Base-by-base conservation (phyloP, 2,113 vertebrate genomes). In the Platichthys stellatus region DNA sequence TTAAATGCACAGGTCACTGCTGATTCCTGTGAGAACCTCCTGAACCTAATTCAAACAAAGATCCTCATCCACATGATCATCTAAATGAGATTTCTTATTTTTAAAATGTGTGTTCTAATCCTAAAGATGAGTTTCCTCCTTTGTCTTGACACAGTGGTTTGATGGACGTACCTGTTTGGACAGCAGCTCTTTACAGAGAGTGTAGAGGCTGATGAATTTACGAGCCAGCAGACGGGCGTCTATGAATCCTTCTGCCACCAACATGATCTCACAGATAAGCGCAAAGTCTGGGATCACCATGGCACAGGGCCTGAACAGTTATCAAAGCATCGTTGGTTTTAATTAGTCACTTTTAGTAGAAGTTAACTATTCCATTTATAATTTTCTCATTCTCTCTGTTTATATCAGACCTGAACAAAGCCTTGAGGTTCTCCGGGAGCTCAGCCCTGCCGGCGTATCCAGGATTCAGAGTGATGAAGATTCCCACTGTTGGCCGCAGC, bases 191-290 rank as follows among this genome's bases (percentile, higher is more conserved):
- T 90, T 91, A 82, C 92, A 96, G 10, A 96, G 92, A 26, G 84
- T 93, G 54, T 94, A 95, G 69, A 95, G 90, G 81, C 89, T 95
- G 69, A 95, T 95, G 77, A 96, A 95, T 72, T 96, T 96, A 83
- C 92, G 94, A 20, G 93, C 88, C 31, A 94, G 76, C 78, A 93
- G 89, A 20, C 94, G 92, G 38, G 93, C 95, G 63, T 95, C 94
- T 69, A 95, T 86, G 66, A 93, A 94, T 56, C 94, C 91, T 82
- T 95, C 95, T 17, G 91, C 94, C 38, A 94, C 92, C 89, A 95
- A 79, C 88, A 88, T 91, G 80, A 94, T 94, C 91, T 95, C 95
- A 91, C 94, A 96, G 23, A 96, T 96, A 53, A 95, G 83, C 83
- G 95, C 91, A 56, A 94, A 95, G 82, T 95, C 93, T 65, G 94